phyloP scores from a whole-genome alignment of 2,797 vertebrate genomes.

The Pyrocephalus nanus region DNA sequence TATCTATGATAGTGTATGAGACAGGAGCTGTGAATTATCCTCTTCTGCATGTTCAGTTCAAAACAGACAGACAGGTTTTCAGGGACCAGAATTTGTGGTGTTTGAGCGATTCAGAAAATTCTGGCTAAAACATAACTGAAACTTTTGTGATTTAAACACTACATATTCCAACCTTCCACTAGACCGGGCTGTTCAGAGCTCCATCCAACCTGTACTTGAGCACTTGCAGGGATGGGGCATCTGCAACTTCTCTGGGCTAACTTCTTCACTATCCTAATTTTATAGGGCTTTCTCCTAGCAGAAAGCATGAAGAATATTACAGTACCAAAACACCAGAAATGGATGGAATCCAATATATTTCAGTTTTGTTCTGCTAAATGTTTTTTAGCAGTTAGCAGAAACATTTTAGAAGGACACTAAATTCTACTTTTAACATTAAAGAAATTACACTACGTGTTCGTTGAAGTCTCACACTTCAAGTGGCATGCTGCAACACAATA shows the following conservation, averaged over 20 bases:
- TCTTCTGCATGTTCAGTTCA: neutral
- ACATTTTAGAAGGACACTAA: neutral
- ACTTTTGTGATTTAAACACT: neutral
- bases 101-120: neutral
- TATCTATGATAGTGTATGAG: neutral
- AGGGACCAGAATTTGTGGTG: neutral
- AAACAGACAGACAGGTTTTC: neutral
- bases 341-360: neutral
- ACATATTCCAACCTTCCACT: neutral
- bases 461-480: neutral
- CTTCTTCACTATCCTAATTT: neutral
- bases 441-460: neutral
- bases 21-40: neutral
- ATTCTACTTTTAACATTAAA: neutral
- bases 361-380: neutral
- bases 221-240: neutral
- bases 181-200: neutral
- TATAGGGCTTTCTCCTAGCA: neutral
- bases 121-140: rapidly evolving
- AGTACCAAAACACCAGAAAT: neutral
- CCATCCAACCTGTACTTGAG: neutral
- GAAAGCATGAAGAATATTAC: neutral
- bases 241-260: neutral
- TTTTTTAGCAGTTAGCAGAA: neutral
- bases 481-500: neutral